A percentile compares a stretch with the other conserved stretches of the same genome.
Conservation (phyloP, 1,140 invertebrate species). For the Pseudomyrmex pallidus region DNA sequence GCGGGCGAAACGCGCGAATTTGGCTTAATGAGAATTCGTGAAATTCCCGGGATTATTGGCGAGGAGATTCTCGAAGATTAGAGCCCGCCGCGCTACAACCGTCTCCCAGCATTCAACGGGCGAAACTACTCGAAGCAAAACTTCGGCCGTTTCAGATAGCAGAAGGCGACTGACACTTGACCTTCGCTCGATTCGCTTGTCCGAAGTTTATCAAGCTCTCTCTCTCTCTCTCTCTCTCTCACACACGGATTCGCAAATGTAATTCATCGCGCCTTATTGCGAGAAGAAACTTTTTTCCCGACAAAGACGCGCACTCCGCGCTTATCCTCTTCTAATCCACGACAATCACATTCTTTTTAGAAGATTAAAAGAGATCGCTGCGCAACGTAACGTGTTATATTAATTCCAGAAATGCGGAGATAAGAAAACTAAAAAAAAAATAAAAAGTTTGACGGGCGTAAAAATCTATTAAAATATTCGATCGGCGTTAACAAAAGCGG, state of each 20-base stretch:
- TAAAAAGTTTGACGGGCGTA: neutral
- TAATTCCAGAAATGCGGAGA: neutral
- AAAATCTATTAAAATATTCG: constrained; percentile 22
- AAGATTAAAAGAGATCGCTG: no score
- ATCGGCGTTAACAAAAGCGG: neutral
- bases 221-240: neutral
- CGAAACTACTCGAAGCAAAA: constrained; percentile 29
- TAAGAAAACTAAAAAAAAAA: neutral
- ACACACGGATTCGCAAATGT: neutral
- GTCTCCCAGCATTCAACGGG: constrained; percentile 22
- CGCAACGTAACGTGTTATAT: neutral
- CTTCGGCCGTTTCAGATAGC: constrained; percentile 22
- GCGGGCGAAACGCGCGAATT: constrained; percentile 29
- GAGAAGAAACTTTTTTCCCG: neutral
- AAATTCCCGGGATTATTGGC: constrained; percentile 42
- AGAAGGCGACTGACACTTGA: constrained; percentile 47
- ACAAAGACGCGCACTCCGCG: neutral
- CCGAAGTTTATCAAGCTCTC: neutral
- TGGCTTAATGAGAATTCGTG: constrained; percentile 45
- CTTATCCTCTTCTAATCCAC: neutral
- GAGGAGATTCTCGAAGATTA: constrained; percentile 38
- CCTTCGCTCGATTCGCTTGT: constrained; percentile 23
- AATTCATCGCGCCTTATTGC: neutral
- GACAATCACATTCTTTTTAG: neutral
- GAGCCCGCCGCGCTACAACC: constrained; percentile 18